Evolutionary conservation across 1,140 invertebrate species (phyloP), one percentile per base, ranked within the genome.

Genomic region (Eupristina koningsbergeri): DNA sequence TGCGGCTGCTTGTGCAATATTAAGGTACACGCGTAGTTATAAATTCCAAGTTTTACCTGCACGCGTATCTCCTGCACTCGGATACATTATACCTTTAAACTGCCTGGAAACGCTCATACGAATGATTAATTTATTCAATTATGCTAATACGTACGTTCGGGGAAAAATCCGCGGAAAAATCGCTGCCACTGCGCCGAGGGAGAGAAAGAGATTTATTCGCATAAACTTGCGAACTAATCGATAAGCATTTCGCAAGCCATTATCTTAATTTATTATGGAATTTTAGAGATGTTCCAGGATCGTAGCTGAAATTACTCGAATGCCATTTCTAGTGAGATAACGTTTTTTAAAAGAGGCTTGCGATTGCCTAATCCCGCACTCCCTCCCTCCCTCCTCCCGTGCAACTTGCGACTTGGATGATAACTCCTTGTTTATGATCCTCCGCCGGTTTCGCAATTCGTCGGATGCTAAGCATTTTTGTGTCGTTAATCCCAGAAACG

Each of bases 71-170:
- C 50, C 0, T 22, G n/a, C n/a, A n/a, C n/a, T n/a, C n/a, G 75
- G 3, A 36, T 39, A 53, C 47, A 58, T 58, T 41, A 29, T 63
- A 39, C 39, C 61, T 64, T 17, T 29, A 11, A 34, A 64, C n/a
- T n/a, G 29, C 61, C 34, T 31, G 61, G n/a, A 6, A 31, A 64
- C 17, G 29, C 61, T 64, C 45, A 15, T 47, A 50, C 31, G 31
- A 39, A 34, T 71, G 78, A 80, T 80, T 71, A 80, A 80, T 80
- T 80, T 80, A 80, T 80, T 80, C 64, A 61, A 80, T 80, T 80
- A 80, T 80, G 78, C 64, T 71, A 80, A 80, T 80, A 3, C 39
- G 19, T 53, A 47, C 45, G 36, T 22, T 67, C n/a, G 41, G 29
- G 47, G 39, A 45, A 67, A 63, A 78, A 47, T 61, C 47, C 22